phyloP scores from a whole-genome alignment of 2,797 vertebrate species.

The Amniataba percoides region DNA sequence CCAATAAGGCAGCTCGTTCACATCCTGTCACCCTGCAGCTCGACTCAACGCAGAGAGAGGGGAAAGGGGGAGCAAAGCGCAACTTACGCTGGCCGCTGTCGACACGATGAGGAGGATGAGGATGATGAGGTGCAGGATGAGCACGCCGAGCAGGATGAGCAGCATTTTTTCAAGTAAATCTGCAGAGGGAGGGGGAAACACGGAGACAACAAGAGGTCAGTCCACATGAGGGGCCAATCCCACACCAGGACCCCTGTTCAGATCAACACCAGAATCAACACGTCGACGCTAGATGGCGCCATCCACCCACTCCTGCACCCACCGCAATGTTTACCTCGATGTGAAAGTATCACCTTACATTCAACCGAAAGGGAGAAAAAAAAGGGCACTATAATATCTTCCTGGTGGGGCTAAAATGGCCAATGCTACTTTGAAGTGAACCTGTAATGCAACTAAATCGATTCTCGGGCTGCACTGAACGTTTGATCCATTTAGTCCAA shows the following conservation, averaged over 20 bases:
- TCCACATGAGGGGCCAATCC: constrained; percentile 7
- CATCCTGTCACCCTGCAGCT: neutral
- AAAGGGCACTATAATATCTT: constrained; percentile 38
- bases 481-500: constrained; percentile 16
- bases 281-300: constrained; percentile 67
- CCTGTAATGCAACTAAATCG: neutral
- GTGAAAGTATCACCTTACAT: constrained; percentile 74
- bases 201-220: constrained; percentile 27
- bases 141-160: constrained; percentile 92
- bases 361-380: constrained; percentile 35
- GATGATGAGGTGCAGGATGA: constrained; percentile 91
- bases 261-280: no score
- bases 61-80: neutral
- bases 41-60: neutral
- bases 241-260: neutral
- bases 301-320: constrained; percentile 25
- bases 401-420: constrained; percentile 17
- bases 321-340: constrained; percentile 80
- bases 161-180: constrained; percentile 90
- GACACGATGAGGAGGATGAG: constrained; percentile 94
- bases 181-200: constrained; percentile 42
- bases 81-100: constrained; percentile 95
- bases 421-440: neutral
- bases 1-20: neutral
- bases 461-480: neutral